These are phyloP conservation scores for Hippoglossus hippoglossus DNA, from an alignment of 2,797 vertebrate genomes.

Conservation along the genomic window DNA sequence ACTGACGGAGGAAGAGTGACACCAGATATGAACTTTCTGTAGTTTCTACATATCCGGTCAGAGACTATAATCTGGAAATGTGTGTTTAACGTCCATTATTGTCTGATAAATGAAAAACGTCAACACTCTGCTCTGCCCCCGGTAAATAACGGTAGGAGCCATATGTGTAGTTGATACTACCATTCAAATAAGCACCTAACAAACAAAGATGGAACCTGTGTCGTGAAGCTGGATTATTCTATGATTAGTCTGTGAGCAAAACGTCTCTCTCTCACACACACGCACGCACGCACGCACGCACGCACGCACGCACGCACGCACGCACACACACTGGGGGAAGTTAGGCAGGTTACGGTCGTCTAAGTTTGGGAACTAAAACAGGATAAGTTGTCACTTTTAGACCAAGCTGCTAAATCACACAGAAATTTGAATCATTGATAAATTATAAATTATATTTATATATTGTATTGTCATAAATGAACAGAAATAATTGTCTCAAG, in stretches of 20 bases:
- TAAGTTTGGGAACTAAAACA: slow-evolving; percentile 44
- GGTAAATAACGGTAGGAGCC: too few species aligned
- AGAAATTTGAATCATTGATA: background rate
- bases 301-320: background rate
- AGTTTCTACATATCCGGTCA: too few species aligned
- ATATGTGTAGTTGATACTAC: too few species aligned
- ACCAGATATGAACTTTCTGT: too few species aligned
- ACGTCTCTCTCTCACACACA: background rate
- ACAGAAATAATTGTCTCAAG: background rate
- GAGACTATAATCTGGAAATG: too few species aligned
- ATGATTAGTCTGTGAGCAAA: slow-evolving; percentile 56
- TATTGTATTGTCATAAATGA: too few species aligned
- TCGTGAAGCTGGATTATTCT: background rate
- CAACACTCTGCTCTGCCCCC: too few species aligned
- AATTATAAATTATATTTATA: background rate
- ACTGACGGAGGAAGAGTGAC: too few species aligned
- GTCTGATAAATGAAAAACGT: too few species aligned
- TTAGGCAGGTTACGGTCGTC: slow-evolving; percentile 55
- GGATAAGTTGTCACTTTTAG: slow-evolving; percentile 49
- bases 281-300: too few species aligned
- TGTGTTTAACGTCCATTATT: too few species aligned
- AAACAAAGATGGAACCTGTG: background rate
- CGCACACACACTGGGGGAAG: slow-evolving; percentile 38
- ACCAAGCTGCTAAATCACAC: slow-evolving; percentile 49
- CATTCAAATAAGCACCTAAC: too few species aligned